These are phyloP conservation scores for Solea senegalensis DNA, from an alignment of 2,113 vertebrate genomes.

Conservation along the genomic window DNA sequence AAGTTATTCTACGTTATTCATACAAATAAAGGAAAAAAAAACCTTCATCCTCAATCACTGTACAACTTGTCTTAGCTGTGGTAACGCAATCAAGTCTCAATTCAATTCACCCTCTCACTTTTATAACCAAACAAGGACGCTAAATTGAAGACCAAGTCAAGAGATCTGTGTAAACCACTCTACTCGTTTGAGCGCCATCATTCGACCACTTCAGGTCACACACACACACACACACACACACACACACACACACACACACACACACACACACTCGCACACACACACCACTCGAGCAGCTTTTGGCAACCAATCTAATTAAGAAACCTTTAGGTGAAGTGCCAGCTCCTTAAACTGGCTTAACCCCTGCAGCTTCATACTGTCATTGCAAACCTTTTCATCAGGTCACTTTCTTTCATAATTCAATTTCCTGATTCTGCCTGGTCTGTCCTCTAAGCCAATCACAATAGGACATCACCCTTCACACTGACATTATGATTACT, in stretches of 20 bases:
- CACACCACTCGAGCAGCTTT: conserved; percentile 22
- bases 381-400: conserved; percentile 35
- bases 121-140: conserved; percentile 13
- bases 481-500: conserved; percentile 59
- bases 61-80: neutral
- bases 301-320: conserved; percentile 65
- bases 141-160: conserved; percentile 38
- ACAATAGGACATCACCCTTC: conserved; percentile 37
- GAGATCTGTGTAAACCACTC: neutral
- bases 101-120: conserved; percentile 4
- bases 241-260: conserved; percentile 1
- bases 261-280: conserved; percentile 8
- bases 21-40: neutral
- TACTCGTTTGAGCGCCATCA: conserved; percentile 1
- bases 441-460: conserved; percentile 33
- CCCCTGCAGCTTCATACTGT: conserved; percentile 42
- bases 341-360: conserved; percentile 63
- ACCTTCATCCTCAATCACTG: neutral
- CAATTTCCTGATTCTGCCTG: conserved; percentile 50
- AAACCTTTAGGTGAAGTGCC: conserved; percentile 64
- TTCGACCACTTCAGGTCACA: conserved; percentile 8
- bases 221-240: conserved; percentile 6
- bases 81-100: conserved; percentile 8
- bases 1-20: neutral
- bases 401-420: conserved; percentile 63